Evolutionary conservation across 2,113 vertebrate species (phyloP).

Genomic region (Calonectris borealis): DNA sequence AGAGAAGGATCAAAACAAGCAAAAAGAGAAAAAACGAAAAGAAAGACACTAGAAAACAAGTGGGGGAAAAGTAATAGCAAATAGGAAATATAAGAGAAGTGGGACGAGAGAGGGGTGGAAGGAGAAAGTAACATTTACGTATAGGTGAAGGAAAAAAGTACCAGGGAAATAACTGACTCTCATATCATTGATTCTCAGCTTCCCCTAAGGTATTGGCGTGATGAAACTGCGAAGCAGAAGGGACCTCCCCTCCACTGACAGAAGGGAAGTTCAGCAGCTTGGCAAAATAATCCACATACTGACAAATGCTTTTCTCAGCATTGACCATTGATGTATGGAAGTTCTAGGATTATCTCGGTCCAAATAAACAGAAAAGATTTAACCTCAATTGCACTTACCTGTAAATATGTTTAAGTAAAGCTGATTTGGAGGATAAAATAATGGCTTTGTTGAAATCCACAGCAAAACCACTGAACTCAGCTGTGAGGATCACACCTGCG

Average conservation of each 20-base stretch:
- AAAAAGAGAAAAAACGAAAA: background rate
- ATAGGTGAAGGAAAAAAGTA: constrained; percentile 19
- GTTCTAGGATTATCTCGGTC: background rate
- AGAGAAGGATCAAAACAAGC: background rate
- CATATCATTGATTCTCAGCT: background rate
- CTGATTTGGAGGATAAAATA: background rate
- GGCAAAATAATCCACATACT: background rate
- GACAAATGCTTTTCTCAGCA: background rate
- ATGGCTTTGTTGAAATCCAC: background rate
- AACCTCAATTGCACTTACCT: background rate
- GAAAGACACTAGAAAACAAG: background rate
- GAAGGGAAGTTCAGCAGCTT: background rate
- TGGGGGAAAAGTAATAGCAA: background rate
- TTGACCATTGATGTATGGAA: background rate
- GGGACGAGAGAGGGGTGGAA: background rate
- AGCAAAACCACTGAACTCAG: background rate
- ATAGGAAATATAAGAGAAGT: background rate
- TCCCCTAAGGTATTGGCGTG: background rate
- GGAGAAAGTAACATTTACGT: background rate
- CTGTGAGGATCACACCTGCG: background rate
- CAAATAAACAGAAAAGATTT: background rate
- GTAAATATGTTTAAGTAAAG: background rate
- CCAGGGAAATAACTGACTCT: constrained; percentile 4
- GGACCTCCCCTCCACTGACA: background rate
- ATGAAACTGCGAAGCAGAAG: background rate